Conservation (phyloP, 2,888 invertebrate genomes). For the Schizotus pectinicornis region DNA sequence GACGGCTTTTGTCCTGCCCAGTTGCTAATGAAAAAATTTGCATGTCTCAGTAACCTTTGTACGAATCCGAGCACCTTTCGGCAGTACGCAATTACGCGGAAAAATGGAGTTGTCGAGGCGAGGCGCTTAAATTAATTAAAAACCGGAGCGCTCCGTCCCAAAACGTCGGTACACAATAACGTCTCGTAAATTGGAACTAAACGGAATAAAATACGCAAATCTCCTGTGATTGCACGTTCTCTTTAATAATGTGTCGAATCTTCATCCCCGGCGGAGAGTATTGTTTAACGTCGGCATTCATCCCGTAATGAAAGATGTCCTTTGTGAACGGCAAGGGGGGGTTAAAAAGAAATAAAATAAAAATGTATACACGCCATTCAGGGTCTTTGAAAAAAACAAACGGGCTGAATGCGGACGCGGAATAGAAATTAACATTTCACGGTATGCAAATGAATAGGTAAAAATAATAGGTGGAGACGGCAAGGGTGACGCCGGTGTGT, state of each 20-base stretch:
- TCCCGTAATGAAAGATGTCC: conserved; percentile 45
- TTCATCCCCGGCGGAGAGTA: conserved; percentile 26
- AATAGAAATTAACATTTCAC: conserved; percentile 49
- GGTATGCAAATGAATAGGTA: conserved; percentile 49
- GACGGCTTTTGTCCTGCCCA: too few species aligned
- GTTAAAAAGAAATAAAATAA: conserved; percentile 44
- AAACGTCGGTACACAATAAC: too few species aligned
- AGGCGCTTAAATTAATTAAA: too few species aligned
- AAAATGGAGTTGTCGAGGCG: too few species aligned
- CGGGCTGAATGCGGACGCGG: conserved; percentile 45
- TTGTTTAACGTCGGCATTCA: conserved; percentile 43
- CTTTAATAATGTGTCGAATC: conserved; percentile 32
- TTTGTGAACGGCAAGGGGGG: conserved; percentile 37
- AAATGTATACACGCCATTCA: conserved; percentile 35
- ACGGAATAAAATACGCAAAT: conserved; percentile 18
- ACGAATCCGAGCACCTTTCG: too few species aligned
- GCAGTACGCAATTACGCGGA: too few species aligned
- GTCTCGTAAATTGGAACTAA: too few species aligned
- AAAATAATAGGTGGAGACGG: conserved; percentile 43
- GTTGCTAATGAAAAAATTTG: too few species aligned
- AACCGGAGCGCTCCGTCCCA: too few species aligned
- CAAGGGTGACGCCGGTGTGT: conserved; percentile 17
- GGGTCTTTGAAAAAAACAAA: conserved; percentile 40
- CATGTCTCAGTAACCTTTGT: too few species aligned
- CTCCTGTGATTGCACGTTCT: conserved; percentile 9